These are phyloP conservation scores for Cordilura impudica DNA, from an alignment of 2,888 invertebrate species.

Conservation along the genomic window DNA sequence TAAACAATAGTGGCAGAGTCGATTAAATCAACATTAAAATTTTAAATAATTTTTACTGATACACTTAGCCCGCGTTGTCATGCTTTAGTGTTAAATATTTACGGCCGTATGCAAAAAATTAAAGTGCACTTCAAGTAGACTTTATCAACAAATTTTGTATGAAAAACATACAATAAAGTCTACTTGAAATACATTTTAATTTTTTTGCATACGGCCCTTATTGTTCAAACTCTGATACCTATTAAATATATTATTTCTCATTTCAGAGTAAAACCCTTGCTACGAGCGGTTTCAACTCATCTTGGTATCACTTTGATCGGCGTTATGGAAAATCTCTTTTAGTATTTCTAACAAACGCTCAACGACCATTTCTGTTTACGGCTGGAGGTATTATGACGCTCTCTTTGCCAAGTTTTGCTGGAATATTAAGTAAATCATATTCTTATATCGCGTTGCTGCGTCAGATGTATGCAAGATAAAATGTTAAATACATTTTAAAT, in stretches of 20 bases:
- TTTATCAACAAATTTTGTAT: too few species aligned
- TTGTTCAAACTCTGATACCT: not conserved
- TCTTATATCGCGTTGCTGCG: constrained; percentile 69
- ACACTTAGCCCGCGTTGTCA: too few species aligned
- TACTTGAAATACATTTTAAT: too few species aligned
- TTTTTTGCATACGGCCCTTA: too few species aligned
- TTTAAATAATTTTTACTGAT: too few species aligned
- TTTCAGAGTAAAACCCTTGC: constrained; percentile 69
- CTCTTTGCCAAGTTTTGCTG: constrained; percentile 68
- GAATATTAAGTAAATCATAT: constrained; percentile 70
- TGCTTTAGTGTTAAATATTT: not conserved
- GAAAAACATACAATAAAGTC: too few species aligned
- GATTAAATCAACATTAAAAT: too few species aligned
- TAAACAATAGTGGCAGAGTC: too few species aligned
- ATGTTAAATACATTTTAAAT: not conserved
- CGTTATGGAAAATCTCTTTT: constrained; percentile 65
- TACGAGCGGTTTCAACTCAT: constrained; percentile 65
- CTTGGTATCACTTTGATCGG: constrained; percentile 67
- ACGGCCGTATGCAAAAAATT: too few species aligned
- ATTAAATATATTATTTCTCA: not conserved
- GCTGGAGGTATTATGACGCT: constrained; percentile 69
- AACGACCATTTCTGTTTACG: constrained; percentile 67
- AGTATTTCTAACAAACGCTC: constrained; percentile 66
- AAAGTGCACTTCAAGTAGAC: too few species aligned
- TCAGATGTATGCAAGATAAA: constrained; percentile 66